Evolutionary conservation across 2,797 vertebrate genomes (phyloP), one percentile per base, ranked within the genome.

Genomic region (Lepilemur septentrionalis): DNA sequence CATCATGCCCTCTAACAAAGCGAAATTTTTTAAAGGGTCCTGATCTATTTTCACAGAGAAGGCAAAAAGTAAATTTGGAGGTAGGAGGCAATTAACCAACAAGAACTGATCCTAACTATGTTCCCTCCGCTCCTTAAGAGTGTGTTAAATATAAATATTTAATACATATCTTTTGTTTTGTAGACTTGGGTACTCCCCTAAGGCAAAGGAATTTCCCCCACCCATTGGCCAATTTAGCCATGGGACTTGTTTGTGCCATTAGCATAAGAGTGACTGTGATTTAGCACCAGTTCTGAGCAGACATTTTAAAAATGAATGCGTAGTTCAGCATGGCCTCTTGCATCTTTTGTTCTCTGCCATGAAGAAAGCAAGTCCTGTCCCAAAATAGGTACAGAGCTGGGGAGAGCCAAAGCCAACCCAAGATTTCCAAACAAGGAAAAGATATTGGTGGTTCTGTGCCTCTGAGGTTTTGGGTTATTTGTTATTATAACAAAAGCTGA

Each of bases 31-130:
- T 46, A 75, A 92, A 92, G 13, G 50, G 7, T n/a, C 43, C 50
- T 76, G 48, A 83, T 80, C 13, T 52, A 63, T 69, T 92, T 93
- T 96, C 30, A 89, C 30, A 41, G 38, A 78, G 15, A 57, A 57
- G 46, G 63, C 52, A 91, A 91, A 75, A 92, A 84, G 48, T 72
- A 57, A 84, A 82, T 75, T 57, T 90, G 65, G 43, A 96, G 9
- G 12, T 75, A 15, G 10, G 30, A 35, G 22, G 4, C 32, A 70
- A 73, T 76, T 46, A 76, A 69, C 35, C 35, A 81, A 22, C 35
- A 82, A 22, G 52, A 28, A 59, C 18, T 48, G 10, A 59, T 78
- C 46, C 43, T 20, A 93, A 8, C 13, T 41, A 20, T 82, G 32
- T 41, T 69, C 22, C 12, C 12, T 2, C 32, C 10, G 30, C 15